phyloP scores from a whole-genome alignment of 2,113 vertebrate species.

The Diglossa brunneiventris region DNA sequence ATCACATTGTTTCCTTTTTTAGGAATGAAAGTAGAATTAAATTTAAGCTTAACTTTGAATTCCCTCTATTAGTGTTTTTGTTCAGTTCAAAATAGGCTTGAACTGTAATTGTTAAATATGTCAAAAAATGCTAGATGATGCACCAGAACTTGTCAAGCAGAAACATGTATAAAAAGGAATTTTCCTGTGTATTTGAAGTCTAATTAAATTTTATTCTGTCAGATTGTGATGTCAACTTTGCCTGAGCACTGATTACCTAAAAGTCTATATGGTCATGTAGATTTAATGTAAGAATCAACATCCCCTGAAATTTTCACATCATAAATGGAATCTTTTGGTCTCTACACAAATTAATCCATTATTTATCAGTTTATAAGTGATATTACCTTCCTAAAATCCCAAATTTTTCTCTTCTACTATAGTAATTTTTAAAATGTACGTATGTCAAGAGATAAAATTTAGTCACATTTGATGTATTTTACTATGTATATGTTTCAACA shows the following conservation, averaged over 20 bases:
- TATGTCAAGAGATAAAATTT: neutral
- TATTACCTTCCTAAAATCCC: neutral
- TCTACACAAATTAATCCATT: neutral
- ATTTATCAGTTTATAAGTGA: neutral
- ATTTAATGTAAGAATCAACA: neutral
- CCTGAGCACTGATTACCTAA: neutral
- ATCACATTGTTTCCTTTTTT: neutral
- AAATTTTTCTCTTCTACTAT: neutral
- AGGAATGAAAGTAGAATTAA: neutral
- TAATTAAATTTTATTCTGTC: neutral
- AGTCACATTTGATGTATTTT: neutral
- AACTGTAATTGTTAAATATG: neutral
- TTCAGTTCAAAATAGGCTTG: neutral
- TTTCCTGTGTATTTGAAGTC: neutral
- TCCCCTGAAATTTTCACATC: neutral
- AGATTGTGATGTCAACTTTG: neutral
- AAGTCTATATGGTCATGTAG: neutral
- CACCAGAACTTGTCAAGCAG: neutral
- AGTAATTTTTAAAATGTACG: neutral
- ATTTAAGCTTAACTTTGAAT: neutral
- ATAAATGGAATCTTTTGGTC: neutral
- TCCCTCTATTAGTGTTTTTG: neutral
- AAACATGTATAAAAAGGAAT: neutral
- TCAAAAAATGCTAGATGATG: neutral
- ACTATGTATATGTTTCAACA: neutral